A percentile compares a stretch with the other conserved stretches of the same genome.
Evolutionary conservation across 2,797 vertebrate species (phyloP).

Genomic region (Ambastaia sidthimunki): DNA sequence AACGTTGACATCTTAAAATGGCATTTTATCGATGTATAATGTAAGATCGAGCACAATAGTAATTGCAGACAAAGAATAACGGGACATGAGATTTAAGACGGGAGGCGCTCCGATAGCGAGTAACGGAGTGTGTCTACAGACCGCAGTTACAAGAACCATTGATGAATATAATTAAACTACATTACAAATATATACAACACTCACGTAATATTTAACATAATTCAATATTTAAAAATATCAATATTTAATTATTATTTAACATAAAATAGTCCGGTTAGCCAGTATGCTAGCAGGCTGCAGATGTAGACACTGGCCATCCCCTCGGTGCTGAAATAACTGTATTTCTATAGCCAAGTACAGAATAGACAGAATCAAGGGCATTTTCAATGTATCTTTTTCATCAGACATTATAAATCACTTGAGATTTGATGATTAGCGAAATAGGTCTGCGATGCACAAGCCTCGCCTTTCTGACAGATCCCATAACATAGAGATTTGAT

Average conservation of each 20-base stretch:
- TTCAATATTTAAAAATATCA: too few relatives aligned
- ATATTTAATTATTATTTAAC: background rate
- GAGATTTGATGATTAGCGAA: background rate
- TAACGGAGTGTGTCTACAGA: slow-evolving; percentile 12
- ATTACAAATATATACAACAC: background rate
- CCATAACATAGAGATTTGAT: slow-evolving; percentile 53
- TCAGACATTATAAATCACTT: background rate
- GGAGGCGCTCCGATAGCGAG: slow-evolving; percentile 52
- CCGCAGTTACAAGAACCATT: slow-evolving; percentile 9
- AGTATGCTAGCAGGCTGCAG: slow-evolving; percentile 42
- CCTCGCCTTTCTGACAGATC: slow-evolving; percentile 64
- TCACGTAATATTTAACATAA: too few relatives aligned
- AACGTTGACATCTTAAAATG: background rate
- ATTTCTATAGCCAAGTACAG: slow-evolving; percentile 3
- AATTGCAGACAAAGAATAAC: slow-evolving; percentile 60
- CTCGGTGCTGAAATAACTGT: slow-evolving; percentile 18
- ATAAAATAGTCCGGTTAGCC: slow-evolving; percentile 35
- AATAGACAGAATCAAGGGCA: background rate
- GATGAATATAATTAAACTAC: too few relatives aligned
- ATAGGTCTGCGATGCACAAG: background rate
- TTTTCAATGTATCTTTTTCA: background rate
- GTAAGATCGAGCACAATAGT: background rate
- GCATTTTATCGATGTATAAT: background rate
- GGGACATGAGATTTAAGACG: slow-evolving; percentile 46
- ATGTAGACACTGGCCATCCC: slow-evolving; percentile 42